A percentile compares a stretch with the other conserved stretches of the same genome.
Evolutionary conservation across 2,797 vertebrate species (phyloP).

Genomic region (Malurus leucopterus): DNA sequence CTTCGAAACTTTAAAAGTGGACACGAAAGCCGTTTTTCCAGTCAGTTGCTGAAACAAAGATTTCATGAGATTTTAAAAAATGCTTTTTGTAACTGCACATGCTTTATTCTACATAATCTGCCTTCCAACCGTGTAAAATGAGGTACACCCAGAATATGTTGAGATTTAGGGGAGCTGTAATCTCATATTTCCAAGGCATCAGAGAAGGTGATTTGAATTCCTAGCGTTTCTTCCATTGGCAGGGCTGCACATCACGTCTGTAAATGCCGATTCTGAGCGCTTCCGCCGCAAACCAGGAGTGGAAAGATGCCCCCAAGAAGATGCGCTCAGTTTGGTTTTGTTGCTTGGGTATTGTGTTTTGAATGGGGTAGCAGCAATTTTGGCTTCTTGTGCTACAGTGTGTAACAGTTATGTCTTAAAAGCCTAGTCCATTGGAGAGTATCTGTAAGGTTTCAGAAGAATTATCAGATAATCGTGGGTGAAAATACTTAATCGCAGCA

Average conservation of each 20-base stretch:
- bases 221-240: neutral
- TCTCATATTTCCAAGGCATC: neutral
- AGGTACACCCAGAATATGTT: neutral
- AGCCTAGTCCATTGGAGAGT: neutral
- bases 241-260: rapidly evolving
- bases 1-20: neutral
- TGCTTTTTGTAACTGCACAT: neutral
- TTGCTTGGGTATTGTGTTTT: too few relatives aligned
- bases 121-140: neutral
- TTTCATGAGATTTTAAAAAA: neutral
- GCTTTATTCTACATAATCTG: neutral
- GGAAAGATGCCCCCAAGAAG: neutral
- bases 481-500: neutral
- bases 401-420: neutral
- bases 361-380: neutral
- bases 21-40: neutral
- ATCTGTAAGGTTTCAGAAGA: neutral
- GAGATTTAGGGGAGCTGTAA: neutral
- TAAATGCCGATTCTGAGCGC: neutral
- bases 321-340: rapidly evolving
- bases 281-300: neutral
- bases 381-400: neutral
- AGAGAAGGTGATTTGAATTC: neutral
- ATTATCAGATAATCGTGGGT: neutral
- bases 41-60: neutral